Evolutionary conservation across 2,113 vertebrate genomes (phyloP).

Genomic region (Neodontobutis hainanensis): DNA sequence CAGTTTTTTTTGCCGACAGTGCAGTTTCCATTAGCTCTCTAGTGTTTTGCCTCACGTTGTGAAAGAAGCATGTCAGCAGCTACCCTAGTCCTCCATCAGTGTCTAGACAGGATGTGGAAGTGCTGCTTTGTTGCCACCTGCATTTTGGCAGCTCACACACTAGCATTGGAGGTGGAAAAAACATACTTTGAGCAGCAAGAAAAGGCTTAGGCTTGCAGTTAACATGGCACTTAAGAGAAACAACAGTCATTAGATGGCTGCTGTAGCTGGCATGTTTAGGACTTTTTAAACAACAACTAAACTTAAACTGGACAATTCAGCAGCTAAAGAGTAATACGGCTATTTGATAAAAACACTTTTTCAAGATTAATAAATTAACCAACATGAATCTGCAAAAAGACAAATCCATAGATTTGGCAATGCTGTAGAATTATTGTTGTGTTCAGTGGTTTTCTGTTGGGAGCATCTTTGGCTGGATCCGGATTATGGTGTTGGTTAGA

Average conservation of each 20-base stretch:
- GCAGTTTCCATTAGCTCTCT: constrained; percentile 1
- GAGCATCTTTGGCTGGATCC: constrained; percentile 12
- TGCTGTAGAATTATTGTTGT: not conserved
- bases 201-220: constrained; percentile 11
- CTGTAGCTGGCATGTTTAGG: constrained; percentile 1
- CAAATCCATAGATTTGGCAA: not conserved
- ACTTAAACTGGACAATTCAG: not conserved
- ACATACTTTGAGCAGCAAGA: not conserved
- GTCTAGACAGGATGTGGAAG: constrained; percentile 13
- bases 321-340: not conserved
- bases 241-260: not conserved
- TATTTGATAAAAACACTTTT: not conserved
- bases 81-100: not conserved
- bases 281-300: not conserved
- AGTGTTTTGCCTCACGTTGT: not conserved
- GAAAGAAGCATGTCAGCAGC: constrained; percentile 11
- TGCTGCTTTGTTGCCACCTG: constrained; percentile 2
- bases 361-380: not conserved
- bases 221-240: constrained; percentile 11
- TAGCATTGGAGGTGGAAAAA: not conserved
- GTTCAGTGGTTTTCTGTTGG: not conserved
- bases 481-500: constrained; percentile 3
- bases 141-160: not conserved
- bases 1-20: not conserved
- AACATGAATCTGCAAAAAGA: not conserved